Percentiles rank a stretch among this genome's conserved stretches.
These are phyloP conservation scores for Macaca fascicularis DNA, from an alignment of 2,113 vertebrate species.

Conservation along the genomic window DNA sequence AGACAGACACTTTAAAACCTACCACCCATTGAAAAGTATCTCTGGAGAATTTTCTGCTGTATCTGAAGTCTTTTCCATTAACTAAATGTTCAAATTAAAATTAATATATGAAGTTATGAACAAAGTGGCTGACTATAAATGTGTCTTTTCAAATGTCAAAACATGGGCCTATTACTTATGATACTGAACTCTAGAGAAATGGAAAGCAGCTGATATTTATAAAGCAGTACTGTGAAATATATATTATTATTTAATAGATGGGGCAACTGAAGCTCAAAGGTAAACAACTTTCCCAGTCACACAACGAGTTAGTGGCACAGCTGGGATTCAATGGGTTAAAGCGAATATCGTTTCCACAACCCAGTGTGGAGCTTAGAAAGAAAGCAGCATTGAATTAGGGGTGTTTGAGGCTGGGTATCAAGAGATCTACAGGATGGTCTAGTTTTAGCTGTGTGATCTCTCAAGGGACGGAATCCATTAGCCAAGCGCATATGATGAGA, in stretches of 20 bases:
- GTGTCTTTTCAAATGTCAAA: constrained; percentile 1
- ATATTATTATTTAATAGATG: not conserved
- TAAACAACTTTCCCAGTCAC: not conserved
- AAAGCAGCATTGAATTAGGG: not conserved
- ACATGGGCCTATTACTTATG: not conserved
- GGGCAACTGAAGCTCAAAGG: not conserved
- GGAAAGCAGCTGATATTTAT: not conserved
- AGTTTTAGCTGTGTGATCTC: not conserved
- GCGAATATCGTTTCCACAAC: not conserved
- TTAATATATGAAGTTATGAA: constrained; percentile 22
- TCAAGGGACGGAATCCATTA: not conserved
- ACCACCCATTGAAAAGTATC: constrained; percentile 49
- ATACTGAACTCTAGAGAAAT: not conserved
- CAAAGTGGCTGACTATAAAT: constrained; percentile 12
- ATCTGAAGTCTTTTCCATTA: constrained; percentile 56
- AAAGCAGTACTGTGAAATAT: not conserved
- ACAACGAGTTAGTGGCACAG: not conserved
- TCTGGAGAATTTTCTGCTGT: constrained; percentile 43
- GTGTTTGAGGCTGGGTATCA: not conserved
- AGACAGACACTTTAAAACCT: constrained; percentile 50
- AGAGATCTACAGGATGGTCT: not conserved
- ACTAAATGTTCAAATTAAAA: constrained; percentile 64
- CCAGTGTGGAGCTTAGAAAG: not conserved
- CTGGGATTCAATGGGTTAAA: not conserved
- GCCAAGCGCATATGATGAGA: not conserved